Conservation (phyloP, 2,113 vertebrate genomes). For the Syngnathus typhle region DNA sequence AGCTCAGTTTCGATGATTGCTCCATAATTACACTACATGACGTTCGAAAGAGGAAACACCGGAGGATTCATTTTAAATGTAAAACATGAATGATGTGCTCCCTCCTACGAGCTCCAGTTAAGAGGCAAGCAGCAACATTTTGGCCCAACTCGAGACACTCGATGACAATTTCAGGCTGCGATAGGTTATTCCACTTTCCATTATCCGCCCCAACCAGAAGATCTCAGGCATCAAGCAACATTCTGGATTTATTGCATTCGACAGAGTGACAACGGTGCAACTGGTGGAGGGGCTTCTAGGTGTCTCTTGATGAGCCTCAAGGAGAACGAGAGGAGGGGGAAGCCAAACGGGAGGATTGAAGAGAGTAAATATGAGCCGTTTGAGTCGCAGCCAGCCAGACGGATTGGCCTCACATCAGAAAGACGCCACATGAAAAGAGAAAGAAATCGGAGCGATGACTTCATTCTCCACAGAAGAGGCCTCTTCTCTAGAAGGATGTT, state of each 20-base stretch:
- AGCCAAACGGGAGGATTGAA: constrained; percentile 19
- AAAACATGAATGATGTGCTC: too few relatives aligned
- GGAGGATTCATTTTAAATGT: too few relatives aligned
- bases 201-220: too few relatives aligned
- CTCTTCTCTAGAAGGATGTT: constrained; percentile 42
- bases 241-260: constrained; percentile 1
- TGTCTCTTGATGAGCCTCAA: constrained; percentile 27
- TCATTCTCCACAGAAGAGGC: constrained; percentile 45
- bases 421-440: constrained; percentile 48
- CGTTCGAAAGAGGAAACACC: background rate
- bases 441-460: constrained; percentile 50
- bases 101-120: too few relatives aligned
- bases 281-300: constrained; percentile 22
- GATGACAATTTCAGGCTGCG: too few relatives aligned
- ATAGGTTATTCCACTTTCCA: too few relatives aligned
- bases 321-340: constrained; percentile 16
- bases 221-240: background rate
- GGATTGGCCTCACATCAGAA: constrained; percentile 54
- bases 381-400: constrained; percentile 50
- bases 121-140: too few relatives aligned
- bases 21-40: background rate
- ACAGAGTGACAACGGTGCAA: constrained; percentile 2
- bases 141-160: too few relatives aligned
- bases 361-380: constrained; percentile 48
- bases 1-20: background rate